Evolutionary conservation across 2,888 invertebrate genomes (phyloP).

Genomic region (Penaeus monodon): DNA sequence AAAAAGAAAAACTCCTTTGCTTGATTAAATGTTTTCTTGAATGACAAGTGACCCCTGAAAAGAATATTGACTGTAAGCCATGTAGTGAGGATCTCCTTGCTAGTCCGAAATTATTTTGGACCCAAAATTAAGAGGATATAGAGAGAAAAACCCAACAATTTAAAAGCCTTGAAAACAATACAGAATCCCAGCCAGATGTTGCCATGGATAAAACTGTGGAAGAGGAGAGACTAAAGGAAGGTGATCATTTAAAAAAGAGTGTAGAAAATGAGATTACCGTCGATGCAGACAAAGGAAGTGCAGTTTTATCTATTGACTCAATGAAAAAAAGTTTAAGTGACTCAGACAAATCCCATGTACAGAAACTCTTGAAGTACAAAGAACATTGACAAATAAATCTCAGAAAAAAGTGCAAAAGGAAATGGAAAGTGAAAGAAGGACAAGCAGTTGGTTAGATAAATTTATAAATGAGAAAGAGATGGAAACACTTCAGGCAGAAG

Average conservation of each 20-base stretch:
- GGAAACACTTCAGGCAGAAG: too few species aligned
- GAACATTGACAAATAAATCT: too few species aligned
- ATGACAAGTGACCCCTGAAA: neutral
- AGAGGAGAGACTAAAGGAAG: neutral
- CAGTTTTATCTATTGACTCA: too few species aligned
- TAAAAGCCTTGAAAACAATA: neutral
- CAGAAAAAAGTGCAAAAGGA: neutral
- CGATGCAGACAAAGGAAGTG: too few species aligned
- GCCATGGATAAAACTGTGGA: neutral
- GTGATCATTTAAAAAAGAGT: neutral
- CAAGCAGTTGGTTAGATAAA: neutral
- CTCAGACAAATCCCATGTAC: too few species aligned
- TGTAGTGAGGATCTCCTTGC: neutral
- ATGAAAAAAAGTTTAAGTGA: too few species aligned
- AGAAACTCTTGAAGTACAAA: too few species aligned
- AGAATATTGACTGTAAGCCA: neutral
- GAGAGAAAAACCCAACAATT: slow-evolving; percentile 9
- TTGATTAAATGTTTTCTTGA: neutral
- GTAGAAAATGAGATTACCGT: too few species aligned
- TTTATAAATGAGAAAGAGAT: too few species aligned
- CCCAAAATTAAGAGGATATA: slow-evolving; percentile 14
- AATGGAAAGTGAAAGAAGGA: neutral
- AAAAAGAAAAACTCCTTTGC: neutral
- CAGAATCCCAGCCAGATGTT: neutral
- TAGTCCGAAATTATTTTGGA: slow-evolving; percentile 43